Evolutionary conservation across 2,797 vertebrate genomes (phyloP), one percentile per base, ranked within the genome.

Genomic region (Hemibagrus guttatus): DNA sequence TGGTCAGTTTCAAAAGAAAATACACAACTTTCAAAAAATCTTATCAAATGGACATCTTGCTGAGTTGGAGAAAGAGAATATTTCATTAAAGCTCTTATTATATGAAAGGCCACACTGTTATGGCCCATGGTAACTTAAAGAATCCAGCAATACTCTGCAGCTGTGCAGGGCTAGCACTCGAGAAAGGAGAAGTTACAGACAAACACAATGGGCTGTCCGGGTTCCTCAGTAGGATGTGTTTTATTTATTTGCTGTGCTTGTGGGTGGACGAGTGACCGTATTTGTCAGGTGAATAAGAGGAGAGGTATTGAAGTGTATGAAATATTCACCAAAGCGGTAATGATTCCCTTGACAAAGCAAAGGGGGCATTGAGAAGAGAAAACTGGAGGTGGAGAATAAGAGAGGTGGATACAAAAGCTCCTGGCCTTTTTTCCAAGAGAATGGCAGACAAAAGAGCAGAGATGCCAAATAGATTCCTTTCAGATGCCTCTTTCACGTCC

Each of bases 291-390:
- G 86, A 88, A 90, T 88, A 89, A 89, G 89, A 90, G 81, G 66
- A 75, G 76, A 85, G 85, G 84, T 87, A 88, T 90, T 90, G 90
- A 89, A 88, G 87, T 85, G 84, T 88, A 91, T 92, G 90, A 93
- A 93, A 92, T 91, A 92, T 92, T 93, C 88, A 93, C 87, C 86
- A 85, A 79, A 87, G 90, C 91, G 90, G 89, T 92, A 92, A 93
- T 91, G 87, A 90, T 82, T 91, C 90, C 91, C 91, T 49, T 64
- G 84, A 86, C 84, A 46, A 84, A 89, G 88, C 82, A 90, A 84
- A 87, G 90, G 63, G 63, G 81, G 85, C 84, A 85, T 52, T 69
- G 83, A 88, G 76, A 88, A 86, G 64, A 89, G 84, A 86, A 84
- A 90, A 87, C 69, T 88, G 75, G 72, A 86, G 64, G 88, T 85